These are phyloP conservation scores for Bombylius discolor DNA, from an alignment of 2,888 invertebrate species.

Conservation along the genomic window DNA sequence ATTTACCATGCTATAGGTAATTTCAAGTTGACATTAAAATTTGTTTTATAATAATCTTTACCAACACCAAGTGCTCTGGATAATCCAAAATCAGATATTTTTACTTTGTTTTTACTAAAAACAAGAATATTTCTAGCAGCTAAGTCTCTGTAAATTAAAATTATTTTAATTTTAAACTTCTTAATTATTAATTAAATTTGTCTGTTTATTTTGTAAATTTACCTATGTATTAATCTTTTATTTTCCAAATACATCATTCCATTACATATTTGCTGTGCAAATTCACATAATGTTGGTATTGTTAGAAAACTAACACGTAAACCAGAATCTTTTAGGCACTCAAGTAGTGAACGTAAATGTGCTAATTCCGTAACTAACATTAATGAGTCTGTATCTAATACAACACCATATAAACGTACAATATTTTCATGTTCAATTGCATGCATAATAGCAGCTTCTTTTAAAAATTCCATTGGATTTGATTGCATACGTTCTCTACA, in stretches of 20 bases:
- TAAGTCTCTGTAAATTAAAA: slow-evolving; percentile 58
- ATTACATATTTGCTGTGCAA: slow-evolving; percentile 89
- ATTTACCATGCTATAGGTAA: slow-evolving; percentile 91
- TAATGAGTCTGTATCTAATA: slow-evolving; percentile 77
- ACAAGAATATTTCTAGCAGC: slow-evolving; percentile 97
- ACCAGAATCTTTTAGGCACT: slow-evolving; percentile 89
- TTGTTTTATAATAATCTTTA: slow-evolving; percentile 97
- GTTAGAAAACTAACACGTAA: slow-evolving; percentile 79
- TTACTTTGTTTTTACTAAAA: slow-evolving; percentile 90
- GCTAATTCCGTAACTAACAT: slow-evolving; percentile 85
- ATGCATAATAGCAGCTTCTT: slow-evolving; percentile 98
- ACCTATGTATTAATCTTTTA: slow-evolving; percentile 90
- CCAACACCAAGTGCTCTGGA: slow-evolving; percentile 92
- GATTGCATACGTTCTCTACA: slow-evolving; percentile 91
- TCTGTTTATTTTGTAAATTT: slow-evolving; percentile 12
- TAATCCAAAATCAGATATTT: slow-evolving; percentile 96
- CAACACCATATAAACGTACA: slow-evolving; percentile 94
- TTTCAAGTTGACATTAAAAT: slow-evolving; percentile 93
- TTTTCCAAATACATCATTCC: slow-evolving; percentile 97
- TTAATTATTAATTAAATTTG: background rate
- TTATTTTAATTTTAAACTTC: too few species aligned
- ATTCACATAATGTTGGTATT: slow-evolving; percentile 83
- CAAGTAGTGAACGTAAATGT: slow-evolving; percentile 82
- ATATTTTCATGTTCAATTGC: slow-evolving; percentile 94
- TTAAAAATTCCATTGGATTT: slow-evolving; percentile 91